These are phyloP conservation scores for Heliconius melpomene DNA, from an alignment of 1,140 invertebrate species.

Conservation along the genomic window DNA sequence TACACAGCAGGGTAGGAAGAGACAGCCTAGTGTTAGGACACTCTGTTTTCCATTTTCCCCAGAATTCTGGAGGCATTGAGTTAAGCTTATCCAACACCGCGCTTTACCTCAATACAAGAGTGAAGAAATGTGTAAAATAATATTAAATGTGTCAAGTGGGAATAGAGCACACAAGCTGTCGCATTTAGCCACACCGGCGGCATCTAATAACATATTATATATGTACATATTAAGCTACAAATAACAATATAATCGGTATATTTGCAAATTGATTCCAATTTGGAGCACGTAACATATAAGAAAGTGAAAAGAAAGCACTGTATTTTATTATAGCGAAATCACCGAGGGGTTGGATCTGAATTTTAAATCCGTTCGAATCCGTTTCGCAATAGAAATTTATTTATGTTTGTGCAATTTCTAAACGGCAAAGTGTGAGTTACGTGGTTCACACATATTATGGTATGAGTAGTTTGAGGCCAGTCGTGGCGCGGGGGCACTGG, in stretches of 20 bases:
- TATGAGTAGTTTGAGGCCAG: not conserved
- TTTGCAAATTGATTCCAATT: constrained; percentile 25
- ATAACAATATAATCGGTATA: not conserved
- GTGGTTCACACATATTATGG: constrained; percentile 34
- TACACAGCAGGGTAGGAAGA: too few relatives aligned
- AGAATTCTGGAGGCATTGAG: too few relatives aligned
- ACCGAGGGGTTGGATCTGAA: constrained; percentile 45
- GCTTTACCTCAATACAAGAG: too few relatives aligned
- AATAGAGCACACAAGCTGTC: too few relatives aligned
- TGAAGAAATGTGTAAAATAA: too few relatives aligned
- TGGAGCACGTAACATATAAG: constrained; percentile 56
- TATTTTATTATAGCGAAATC: constrained; percentile 40
- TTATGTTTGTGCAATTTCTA: constrained; percentile 27
- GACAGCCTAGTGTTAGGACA: too few relatives aligned
- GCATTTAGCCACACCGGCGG: too few relatives aligned
- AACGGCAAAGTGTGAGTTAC: not conserved
- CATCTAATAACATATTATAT: too few relatives aligned
- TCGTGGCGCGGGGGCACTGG: too few relatives aligned
- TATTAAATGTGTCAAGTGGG: too few relatives aligned
- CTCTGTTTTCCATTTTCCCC: too few relatives aligned
- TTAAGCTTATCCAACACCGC: too few relatives aligned
- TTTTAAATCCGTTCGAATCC: constrained; percentile 38
- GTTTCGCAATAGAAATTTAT: constrained; percentile 28
- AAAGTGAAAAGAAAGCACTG: constrained; percentile 62
- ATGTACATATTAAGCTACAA: not conserved